Evolutionary conservation across 2,113 vertebrate species (phyloP).

Genomic region (Hipposideros armiger): DNA sequence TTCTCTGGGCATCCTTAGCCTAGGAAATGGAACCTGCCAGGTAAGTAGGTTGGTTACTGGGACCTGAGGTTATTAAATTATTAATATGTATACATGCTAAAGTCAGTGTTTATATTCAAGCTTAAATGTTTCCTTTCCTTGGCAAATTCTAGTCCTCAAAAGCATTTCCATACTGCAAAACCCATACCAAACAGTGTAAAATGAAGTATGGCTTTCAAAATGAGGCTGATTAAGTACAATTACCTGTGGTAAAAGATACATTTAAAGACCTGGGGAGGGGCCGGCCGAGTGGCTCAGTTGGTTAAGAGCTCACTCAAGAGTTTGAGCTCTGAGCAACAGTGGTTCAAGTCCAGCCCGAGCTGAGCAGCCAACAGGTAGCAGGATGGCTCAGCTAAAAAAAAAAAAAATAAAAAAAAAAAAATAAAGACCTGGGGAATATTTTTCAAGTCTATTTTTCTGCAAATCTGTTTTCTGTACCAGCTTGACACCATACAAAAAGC

Average conservation of each 20-base stretch:
- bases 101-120: neutral
- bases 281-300: too few species aligned
- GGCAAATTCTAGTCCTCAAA: conserved; percentile 30
- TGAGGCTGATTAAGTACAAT: neutral
- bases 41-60: neutral
- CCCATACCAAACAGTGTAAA: neutral
- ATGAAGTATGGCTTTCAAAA: conserved; percentile 18
- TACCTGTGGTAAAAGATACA: neutral
- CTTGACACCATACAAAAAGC: neutral
- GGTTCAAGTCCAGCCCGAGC: too few species aligned
- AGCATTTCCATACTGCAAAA: neutral
- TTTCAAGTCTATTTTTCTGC: neutral
- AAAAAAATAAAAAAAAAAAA: too few species aligned
- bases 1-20: conserved; percentile 43
- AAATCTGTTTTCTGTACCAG: conserved; percentile 34
- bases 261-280: neutral
- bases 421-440: neutral
- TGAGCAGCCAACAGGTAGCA: too few species aligned
- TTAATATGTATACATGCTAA: neutral
- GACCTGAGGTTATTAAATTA: neutral
- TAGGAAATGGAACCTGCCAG: conserved; percentile 47
- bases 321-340: too few species aligned
- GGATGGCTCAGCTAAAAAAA: too few species aligned
- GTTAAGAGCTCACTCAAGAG: too few species aligned
- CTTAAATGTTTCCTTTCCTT: conserved; percentile 10